These are phyloP conservation scores for Semnopithecus entellus DNA, from an alignment of 2,113 vertebrate species.

Conservation along the genomic window DNA sequence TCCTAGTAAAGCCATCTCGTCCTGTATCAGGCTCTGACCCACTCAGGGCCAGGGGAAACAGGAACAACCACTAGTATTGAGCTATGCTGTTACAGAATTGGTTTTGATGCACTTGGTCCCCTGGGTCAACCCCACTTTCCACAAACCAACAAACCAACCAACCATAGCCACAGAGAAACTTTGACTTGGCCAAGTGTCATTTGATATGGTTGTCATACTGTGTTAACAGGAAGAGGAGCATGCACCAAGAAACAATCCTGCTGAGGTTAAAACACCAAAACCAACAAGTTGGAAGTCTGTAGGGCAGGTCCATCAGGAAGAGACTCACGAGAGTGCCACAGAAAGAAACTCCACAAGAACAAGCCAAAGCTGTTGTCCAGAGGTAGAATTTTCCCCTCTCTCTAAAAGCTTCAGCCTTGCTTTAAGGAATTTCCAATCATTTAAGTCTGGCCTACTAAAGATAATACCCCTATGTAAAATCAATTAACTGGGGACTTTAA, in stretches of 20 bases:
- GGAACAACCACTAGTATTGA: accelerated
- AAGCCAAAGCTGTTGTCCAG: too few relatives aligned
- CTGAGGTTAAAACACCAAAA: background rate
- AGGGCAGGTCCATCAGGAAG: too few relatives aligned
- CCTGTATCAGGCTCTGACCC: background rate
- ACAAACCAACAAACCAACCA: background rate
- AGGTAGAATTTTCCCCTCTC: too few relatives aligned
- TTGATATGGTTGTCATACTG: background rate
- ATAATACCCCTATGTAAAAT: too few relatives aligned
- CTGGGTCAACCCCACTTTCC: background rate
- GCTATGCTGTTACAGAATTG: too few relatives aligned
- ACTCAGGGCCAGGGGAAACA: background rate
- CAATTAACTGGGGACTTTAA: too few relatives aligned
- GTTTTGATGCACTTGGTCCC: background rate
- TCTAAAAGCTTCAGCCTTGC: too few relatives aligned
- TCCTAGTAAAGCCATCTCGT: background rate
- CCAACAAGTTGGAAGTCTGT: too few relatives aligned
- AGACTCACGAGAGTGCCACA: too few relatives aligned
- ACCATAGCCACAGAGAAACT: background rate
- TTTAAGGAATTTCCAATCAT: too few relatives aligned
- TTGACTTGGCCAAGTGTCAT: accelerated
- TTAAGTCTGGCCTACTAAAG: too few relatives aligned
- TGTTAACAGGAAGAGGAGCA: accelerated
- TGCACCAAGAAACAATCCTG: background rate
- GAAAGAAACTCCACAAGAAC: too few relatives aligned